Base-by-base conservation (phyloP, 2,888 invertebrate species). In the Napeogenes inachia region DNA sequence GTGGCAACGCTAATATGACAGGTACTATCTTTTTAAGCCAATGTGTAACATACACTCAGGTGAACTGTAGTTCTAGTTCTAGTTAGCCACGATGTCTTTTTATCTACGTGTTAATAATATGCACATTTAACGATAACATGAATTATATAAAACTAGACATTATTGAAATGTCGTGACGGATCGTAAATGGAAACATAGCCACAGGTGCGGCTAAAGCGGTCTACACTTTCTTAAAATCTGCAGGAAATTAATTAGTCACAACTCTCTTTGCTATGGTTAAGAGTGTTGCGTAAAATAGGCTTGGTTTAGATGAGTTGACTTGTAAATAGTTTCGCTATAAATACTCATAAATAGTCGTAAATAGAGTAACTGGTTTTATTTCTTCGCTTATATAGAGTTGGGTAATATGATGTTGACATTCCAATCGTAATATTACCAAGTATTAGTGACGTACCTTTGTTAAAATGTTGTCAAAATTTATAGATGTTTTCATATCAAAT, bases 201-300 rank as follows among this genome's bases (percentile, higher is more conserved):
- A 56, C 56, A 64, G 66, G 66, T 62, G 66, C 61, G 66, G 66
- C 66, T 59, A 59, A 60, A 68, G 68, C 61, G 59, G 71, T 66
- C 69, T 72, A 69, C 69, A 73, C 74, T 75, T 73, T 75, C 75
- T 72, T 72, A 71, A 74, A 75, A 73, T 71, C 69, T 68, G 63
- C 71, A 71, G 71, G 73, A 71, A 73, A 73, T 72, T 74, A 73
- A 76, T 76, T 76, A 75, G 68, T 70, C 69, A 70, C 62, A 64
- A 61, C 69, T 71, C 67, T 69, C 67, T 67, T 65, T 61, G 56
- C 60, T 61, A 56, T 63, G 56, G 65, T 70, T 66, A 68, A 68
- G 63, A 60, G 68, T 59, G 54, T 69, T 70, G 68, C 67, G 66
- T 64, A 69, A 70, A 62, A 63, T 64, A 54, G 47, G 63, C 65